Evolutionary conservation across 37 sponge, comb jelly and placozoan genomes (phyloP), one percentile per base, ranked within the genome.

Genomic region (Halisarca cf. caerulea): DNA sequence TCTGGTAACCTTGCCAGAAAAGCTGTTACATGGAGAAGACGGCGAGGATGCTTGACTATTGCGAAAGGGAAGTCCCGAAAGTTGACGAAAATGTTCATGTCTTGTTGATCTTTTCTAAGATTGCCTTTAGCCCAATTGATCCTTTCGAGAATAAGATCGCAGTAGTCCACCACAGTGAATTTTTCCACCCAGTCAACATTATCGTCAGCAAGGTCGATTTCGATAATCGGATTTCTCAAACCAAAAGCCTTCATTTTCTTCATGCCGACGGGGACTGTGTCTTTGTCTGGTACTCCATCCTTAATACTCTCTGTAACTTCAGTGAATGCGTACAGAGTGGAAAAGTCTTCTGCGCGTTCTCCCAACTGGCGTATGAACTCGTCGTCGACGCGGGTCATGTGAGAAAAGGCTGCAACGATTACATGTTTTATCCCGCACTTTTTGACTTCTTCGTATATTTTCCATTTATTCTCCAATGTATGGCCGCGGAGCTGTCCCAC

Each of bases 401-500:
- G 45, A 41, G 81, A 59, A 45, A 87, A 87, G 62, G 88, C 74
- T 55, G 81, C 88, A 25, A 87, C 82, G 24, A 81, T 54, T 69
- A 64, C 35, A 54, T 87, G 11, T 53, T 87, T 70, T 8, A 81
- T 68, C 33, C 88, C 88, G 43, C 83, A 82, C 40, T 82, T 87
- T 58, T 87, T 87, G 32, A 82, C 51, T 82, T 87, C 88, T 23
- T 87, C 39, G 74, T 80, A 82, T 33, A 87, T 87, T 37, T 21
- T 69, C 78, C 59, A 38, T 25, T 87, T 87, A 75, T 87, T 47
- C 37, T 87, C 88, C 44, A 87, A 42, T 42, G 88, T 87, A 66
- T 87, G 88, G 14, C 88, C 88, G 36, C 82, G 69, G 23, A 87
- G 59, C 43, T 83, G 82, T 15, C 88, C 82, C 41, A 87, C 88